Percentiles rank a stretch among this genome's conserved stretches.
Conservation (phyloP, 1,140 invertebrate genomes). For the Drosophila pachea region DNA sequence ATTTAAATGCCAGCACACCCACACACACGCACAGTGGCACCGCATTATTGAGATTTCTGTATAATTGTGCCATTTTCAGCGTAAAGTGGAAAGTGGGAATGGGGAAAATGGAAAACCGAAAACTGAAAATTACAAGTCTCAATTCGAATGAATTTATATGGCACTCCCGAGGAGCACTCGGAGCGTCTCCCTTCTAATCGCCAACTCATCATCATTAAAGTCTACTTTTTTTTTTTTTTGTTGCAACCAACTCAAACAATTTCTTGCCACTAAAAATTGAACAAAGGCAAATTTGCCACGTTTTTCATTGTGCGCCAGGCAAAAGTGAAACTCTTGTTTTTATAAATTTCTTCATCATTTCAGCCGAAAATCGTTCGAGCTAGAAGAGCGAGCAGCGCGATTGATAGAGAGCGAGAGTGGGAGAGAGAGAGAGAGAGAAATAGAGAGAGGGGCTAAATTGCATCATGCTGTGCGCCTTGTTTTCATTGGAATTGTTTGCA, state of each 20-base stretch:
- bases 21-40: neutral
- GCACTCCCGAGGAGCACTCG: constrained; percentile 38
- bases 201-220: constrained; percentile 77
- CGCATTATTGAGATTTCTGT: constrained; percentile 38
- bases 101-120: constrained; percentile 27
- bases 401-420: neutral
- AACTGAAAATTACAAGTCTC: constrained; percentile 27
- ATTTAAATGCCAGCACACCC: constrained; percentile 51
- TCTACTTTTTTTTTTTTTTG: constrained; percentile 70
- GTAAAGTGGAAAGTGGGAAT: constrained; percentile 20
- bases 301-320: constrained; percentile 70
- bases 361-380: constrained; percentile 50
- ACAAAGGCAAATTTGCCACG: constrained; percentile 77
- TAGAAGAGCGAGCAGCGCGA: neutral
- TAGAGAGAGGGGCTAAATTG: constrained; percentile 54
- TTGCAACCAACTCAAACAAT: constrained; percentile 54
- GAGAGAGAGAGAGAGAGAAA: neutral
- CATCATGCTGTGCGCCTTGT: constrained; percentile 68
- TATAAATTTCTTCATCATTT: constrained; percentile 40
- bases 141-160: constrained; percentile 66
- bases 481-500: constrained; percentile 71
- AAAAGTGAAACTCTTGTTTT: constrained; percentile 70
- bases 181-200: constrained; percentile 66
- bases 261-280: constrained; percentile 67
- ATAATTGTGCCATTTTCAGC: constrained; percentile 58